Percentiles rank a stretch among this genome's conserved stretches.
Evolutionary conservation across 2,888 invertebrate species (phyloP).

Genomic region (Linhomoeus sp.): DNA sequence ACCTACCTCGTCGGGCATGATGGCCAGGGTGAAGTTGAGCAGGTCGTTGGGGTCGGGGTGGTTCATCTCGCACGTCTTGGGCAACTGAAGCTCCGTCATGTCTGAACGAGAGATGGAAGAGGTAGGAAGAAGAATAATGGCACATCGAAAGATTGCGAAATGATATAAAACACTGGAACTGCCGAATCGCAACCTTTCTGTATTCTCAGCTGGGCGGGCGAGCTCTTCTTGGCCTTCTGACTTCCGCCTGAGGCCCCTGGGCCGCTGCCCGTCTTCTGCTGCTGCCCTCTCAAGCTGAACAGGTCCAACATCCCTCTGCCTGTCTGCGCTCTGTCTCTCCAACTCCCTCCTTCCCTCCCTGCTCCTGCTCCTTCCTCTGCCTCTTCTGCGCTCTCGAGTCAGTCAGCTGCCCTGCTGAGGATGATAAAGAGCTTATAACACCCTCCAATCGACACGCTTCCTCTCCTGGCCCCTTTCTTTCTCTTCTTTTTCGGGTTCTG

Average conservation of each 20-base stretch:
- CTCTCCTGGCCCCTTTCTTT: too few species aligned
- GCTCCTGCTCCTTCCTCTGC: too few species aligned
- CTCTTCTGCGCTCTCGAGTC: too few species aligned
- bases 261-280: slow-evolving; percentile 54
- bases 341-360: too few species aligned
- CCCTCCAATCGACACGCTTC: too few species aligned
- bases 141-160: not conserved
- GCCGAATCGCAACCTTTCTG: slow-evolving; percentile 56
- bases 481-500: too few species aligned
- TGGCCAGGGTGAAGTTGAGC: slow-evolving; percentile 78
- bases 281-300: slow-evolving; percentile 92
- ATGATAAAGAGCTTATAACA: too few species aligned
- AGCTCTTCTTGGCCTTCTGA: slow-evolving; percentile 51
- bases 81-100: slow-evolving; percentile 86
- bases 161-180: not conserved
- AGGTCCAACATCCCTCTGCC: slow-evolving; percentile 99
- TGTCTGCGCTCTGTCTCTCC: too few species aligned
- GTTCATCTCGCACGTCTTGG: slow-evolving; percentile 84
- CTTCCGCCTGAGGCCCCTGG: too few species aligned
- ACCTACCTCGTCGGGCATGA: slow-evolving; percentile 72
- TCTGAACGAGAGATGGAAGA: slow-evolving; percentile 42
- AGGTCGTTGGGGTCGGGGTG: slow-evolving; percentile 91
- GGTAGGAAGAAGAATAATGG: slow-evolving; percentile 10
- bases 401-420: too few species aligned
- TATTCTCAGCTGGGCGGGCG: slow-evolving; percentile 86